phyloP scores from a whole-genome alignment of 2,113 vertebrate species.

The Sterna hirundo region DNA sequence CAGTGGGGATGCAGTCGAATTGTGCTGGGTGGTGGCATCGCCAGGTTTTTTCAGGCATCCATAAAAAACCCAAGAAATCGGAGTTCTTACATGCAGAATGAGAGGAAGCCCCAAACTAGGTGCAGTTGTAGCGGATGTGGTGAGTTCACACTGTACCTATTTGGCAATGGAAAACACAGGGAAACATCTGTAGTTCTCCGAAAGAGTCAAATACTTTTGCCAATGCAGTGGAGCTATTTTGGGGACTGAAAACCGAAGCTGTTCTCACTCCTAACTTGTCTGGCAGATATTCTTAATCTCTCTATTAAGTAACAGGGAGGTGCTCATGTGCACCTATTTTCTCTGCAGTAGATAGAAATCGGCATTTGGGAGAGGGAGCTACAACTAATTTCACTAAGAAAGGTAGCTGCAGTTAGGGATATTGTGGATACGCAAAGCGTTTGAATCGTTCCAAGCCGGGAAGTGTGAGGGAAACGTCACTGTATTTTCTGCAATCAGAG shows the following conservation, averaged over 20 bases:
- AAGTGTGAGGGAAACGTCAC: background rate
- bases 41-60: background rate
- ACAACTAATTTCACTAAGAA: background rate
- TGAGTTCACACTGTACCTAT: background rate
- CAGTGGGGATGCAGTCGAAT: fast-evolving
- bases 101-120: background rate
- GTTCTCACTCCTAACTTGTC: background rate
- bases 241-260: background rate
- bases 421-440: background rate
- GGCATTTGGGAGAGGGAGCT: background rate
- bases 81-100: background rate
- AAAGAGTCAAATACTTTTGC: background rate
- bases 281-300: background rate
- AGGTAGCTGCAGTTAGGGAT: background rate
- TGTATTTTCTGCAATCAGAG: background rate
- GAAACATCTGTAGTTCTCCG: background rate
- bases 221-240: background rate
- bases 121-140: background rate
- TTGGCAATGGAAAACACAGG: background rate
- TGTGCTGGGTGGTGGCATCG: background rate
- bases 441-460: background rate
- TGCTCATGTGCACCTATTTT: background rate
- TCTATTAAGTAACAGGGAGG: background rate
- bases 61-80: background rate
- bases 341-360: background rate